Conservation (phyloP, 1,140 invertebrate species). For the Arctopsyche grandis region DNA sequence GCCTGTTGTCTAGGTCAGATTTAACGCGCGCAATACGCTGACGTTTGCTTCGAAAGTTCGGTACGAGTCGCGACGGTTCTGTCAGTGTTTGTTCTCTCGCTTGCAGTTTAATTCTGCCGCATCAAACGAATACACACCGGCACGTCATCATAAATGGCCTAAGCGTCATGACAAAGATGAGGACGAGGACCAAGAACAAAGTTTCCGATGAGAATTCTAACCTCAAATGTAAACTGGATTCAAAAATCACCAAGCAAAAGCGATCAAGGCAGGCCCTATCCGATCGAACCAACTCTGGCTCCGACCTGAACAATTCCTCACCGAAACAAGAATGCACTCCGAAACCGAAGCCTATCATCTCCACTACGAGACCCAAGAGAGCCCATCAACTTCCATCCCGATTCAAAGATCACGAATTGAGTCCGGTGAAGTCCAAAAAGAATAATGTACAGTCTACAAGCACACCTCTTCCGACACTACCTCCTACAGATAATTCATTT, state of each 20-base stretch:
- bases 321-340: conserved; percentile 2
- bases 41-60: too few species aligned
- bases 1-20: too few species aligned
- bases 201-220: conserved; percentile 22
- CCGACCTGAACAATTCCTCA: conserved; percentile 43
- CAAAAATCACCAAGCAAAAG: conserved; percentile 9
- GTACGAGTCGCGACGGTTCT: too few species aligned
- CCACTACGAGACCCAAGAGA: conserved; percentile 44
- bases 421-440: conserved; percentile 31
- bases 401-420: conserved; percentile 44
- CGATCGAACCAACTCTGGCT: conserved; percentile 49
- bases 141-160: not conserved
- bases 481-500: not conserved
- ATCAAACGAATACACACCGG: too few species aligned
- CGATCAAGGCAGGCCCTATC: conserved; percentile 46
- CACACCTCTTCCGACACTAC: conserved; percentile 21
- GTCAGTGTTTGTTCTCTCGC: too few species aligned
- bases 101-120: too few species aligned
- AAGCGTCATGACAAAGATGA: not conserved
- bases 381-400: conserved; percentile 29
- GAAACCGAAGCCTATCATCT: not conserved
- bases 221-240: conserved; percentile 10
- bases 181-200: not conserved
- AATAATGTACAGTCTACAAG: conserved; percentile 36
- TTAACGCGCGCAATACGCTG: too few species aligned